phyloP scores from a whole-genome alignment of 2,888 invertebrate species.

The Drosophila pseudotakahashii region DNA sequence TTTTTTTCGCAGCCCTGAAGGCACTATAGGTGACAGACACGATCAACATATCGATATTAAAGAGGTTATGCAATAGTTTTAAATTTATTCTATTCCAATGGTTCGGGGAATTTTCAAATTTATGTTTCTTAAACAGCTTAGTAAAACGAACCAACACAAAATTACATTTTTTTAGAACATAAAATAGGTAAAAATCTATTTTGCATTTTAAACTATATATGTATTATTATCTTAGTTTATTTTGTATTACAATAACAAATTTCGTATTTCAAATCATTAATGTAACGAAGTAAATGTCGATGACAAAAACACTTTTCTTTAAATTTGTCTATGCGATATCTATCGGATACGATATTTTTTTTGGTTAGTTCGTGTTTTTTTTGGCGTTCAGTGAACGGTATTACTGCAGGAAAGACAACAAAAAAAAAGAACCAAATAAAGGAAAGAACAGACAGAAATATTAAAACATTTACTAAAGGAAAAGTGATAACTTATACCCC shows the following conservation, averaged over 20 bases:
- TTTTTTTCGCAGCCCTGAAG: not conserved
- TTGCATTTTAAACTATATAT: no score
- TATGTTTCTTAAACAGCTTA: not conserved
- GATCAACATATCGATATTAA: not conserved
- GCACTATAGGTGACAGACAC: not conserved
- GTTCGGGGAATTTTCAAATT: not conserved
- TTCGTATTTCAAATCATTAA: no score
- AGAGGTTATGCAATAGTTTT: not conserved
- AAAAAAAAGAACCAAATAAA: constrained; percentile 20
- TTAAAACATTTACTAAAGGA: constrained; percentile 5
- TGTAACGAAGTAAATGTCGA: not conserved
- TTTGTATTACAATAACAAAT: no score
- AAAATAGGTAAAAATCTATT: no score
- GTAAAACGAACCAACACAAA: no score
- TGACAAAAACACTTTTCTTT: not conserved
- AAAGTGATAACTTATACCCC: not conserved
- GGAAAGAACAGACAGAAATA: constrained; percentile 2
- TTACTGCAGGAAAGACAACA: constrained; percentile 27
- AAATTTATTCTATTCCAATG: not conserved
- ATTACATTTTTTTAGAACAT: no score
- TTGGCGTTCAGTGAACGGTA: constrained; percentile 25
- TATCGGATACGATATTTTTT: not conserved
- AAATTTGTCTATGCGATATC: not conserved
- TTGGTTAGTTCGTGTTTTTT: not conserved
- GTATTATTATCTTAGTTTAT: no score